Evolutionary conservation across 2,888 invertebrate genomes (phyloP).

Genomic region (Orthosia cruda): DNA sequence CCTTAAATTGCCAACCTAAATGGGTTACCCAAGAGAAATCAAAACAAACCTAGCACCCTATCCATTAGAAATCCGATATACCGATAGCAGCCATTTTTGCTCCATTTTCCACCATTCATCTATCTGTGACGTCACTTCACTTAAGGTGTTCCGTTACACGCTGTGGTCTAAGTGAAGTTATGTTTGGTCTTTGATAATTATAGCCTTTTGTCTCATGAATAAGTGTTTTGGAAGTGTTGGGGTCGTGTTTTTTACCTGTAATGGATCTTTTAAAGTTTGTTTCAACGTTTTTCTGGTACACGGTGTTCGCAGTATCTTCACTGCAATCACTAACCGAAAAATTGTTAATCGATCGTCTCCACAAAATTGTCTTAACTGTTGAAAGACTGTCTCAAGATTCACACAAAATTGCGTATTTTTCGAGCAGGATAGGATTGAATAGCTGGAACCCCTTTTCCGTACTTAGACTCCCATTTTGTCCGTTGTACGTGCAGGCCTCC

Average conservation of each 20-base stretch:
- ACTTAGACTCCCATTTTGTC: no score
- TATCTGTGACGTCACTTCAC: conserved; percentile 73
- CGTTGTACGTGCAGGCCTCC: no score
- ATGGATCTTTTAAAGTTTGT: not conserved
- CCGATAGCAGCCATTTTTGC: conserved; percentile 57
- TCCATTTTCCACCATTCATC: conserved; percentile 70
- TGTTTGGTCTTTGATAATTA: conserved; percentile 26
- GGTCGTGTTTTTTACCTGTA: not conserved
- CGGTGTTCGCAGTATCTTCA: no score
- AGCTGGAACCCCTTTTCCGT: no score
- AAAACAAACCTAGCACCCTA: conserved; percentile 63
- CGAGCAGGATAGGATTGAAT: no score
- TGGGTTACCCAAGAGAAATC: conserved; percentile 59
- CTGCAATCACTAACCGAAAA: no score
- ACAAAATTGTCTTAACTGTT: no score
- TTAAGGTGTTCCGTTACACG: conserved; percentile 80
- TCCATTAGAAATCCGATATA: conserved; percentile 83
- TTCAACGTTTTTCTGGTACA: not conserved
- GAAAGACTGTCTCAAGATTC: no score
- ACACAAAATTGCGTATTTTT: no score
- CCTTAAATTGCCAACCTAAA: conserved; percentile 38
- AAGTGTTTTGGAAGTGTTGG: conserved; percentile 1
- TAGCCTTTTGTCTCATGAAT: conserved; percentile 8
- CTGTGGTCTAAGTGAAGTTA: conserved; percentile 49
- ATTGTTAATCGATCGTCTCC: no score